phyloP scores from a whole-genome alignment of 2,797 vertebrate genomes.

The Avahi laniger region DNA sequence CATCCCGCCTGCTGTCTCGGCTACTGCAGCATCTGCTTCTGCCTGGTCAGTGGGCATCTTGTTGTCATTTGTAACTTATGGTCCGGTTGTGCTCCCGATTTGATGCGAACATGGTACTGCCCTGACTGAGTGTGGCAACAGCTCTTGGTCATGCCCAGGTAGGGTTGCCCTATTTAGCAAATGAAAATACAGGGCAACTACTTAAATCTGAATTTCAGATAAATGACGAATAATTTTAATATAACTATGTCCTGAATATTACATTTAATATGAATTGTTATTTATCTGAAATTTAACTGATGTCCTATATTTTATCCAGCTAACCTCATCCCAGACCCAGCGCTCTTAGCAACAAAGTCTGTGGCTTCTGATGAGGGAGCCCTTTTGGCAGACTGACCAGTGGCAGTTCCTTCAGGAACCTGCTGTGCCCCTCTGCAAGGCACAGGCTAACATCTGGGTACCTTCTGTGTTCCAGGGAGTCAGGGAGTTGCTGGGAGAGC shows the following conservation, averaged over 20 bases:
- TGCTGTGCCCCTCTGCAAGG: background rate
- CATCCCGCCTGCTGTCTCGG: background rate
- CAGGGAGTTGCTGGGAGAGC: background rate
- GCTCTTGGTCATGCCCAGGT: background rate
- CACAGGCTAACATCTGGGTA: background rate
- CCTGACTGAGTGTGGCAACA: background rate
- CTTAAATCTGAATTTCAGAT: constrained; percentile 27
- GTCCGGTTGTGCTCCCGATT: background rate
- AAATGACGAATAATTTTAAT: background rate
- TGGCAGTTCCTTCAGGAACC: background rate
- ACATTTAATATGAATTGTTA: background rate
- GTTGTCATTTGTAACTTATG: background rate
- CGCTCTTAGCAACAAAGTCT: background rate
- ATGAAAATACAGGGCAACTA: background rate
- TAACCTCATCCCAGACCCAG: background rate
- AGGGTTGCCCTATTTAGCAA: background rate
- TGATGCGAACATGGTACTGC: no score
- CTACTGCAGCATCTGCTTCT: background rate
- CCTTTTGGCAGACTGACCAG: background rate
- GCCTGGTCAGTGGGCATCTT: background rate
- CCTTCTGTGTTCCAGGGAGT: background rate
- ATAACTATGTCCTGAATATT: background rate
- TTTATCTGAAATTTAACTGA: background rate
- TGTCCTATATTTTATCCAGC: background rate
- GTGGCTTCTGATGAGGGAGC: background rate